These are phyloP conservation scores for Fabriciana adippe DNA, from an alignment of 2,888 invertebrate genomes.

Conservation along the genomic window DNA sequence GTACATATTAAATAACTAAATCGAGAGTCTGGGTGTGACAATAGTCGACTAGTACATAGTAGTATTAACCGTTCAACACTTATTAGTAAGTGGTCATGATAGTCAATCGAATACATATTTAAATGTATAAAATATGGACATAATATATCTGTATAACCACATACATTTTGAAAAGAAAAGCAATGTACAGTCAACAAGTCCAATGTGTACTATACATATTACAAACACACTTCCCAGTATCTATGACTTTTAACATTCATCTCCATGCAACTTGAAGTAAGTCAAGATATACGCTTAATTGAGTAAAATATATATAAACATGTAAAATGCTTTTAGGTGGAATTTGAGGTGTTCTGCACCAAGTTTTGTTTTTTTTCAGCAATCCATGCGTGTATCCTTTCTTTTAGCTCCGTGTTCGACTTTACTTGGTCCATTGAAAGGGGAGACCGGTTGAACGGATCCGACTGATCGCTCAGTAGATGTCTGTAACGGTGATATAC, in stretches of 20 bases:
- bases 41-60: too few species aligned
- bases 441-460: slow-evolving; percentile 97
- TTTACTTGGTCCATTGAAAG: slow-evolving; percentile 96
- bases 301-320: not conserved
- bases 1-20: too few species aligned
- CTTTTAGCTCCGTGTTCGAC: slow-evolving; percentile 88
- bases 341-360: slow-evolving; percentile 52
- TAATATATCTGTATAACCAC: too few species aligned
- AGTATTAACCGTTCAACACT: too few species aligned
- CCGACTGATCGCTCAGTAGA: slow-evolving; percentile 94
- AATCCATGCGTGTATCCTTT: slow-evolving; percentile 91
- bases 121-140: too few species aligned
- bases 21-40: too few species aligned
- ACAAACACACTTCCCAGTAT: too few species aligned
- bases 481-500: slow-evolving; percentile 81
- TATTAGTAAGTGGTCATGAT: too few species aligned
- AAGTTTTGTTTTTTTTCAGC: slow-evolving; percentile 78
- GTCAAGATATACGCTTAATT: not conserved
- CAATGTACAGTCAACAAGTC: too few species aligned
- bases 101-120: too few species aligned
- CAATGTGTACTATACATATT: too few species aligned
- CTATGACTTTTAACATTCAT: not conserved
- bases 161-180: too few species aligned
- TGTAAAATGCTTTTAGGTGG: slow-evolving; percentile 22
- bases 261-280: not conserved